Evolutionary conservation across 2,888 invertebrate species (phyloP).

Genomic region (Nematopogon swammerdamellus): DNA sequence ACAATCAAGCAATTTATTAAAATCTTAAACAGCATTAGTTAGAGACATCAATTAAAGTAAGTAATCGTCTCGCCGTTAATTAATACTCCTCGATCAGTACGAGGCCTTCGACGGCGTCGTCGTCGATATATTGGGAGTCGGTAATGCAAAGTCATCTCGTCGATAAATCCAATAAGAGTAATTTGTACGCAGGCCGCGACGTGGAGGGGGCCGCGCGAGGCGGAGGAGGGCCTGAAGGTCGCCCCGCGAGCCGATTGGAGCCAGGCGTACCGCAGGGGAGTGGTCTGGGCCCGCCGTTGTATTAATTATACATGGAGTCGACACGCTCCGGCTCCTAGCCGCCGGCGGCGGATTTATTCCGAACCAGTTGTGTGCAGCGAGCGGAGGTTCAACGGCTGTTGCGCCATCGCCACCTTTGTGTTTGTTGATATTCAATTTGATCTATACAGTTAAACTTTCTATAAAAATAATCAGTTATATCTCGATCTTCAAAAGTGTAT

Average conservation of each 20-base stretch:
- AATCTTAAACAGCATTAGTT: neutral
- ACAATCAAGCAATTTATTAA: neutral
- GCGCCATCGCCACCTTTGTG: neutral
- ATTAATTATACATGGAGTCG: conserved; percentile 51
- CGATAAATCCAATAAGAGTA: neutral
- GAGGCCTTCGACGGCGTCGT: neutral
- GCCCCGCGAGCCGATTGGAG: conserved; percentile 32
- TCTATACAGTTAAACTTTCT: too few species aligned
- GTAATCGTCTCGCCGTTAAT: neutral
- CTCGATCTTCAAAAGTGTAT: too few species aligned
- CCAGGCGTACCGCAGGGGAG: conserved; percentile 48
- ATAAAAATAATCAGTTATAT: too few species aligned
- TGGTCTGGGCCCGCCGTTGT: conserved; percentile 50
- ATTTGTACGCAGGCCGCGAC: neutral
- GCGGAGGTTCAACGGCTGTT: conserved; percentile 27
- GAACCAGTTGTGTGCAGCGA: conserved; percentile 46
- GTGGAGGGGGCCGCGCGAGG: conserved; percentile 38
- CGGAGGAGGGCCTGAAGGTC: conserved; percentile 33
- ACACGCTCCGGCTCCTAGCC: conserved; percentile 20
- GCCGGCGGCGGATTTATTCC: conserved; percentile 12
- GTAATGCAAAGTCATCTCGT: neutral
- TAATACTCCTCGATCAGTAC: neutral
- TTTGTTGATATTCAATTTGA: neutral
- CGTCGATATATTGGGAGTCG: too few species aligned
- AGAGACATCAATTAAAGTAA: neutral